phyloP scores from a whole-genome alignment of 1,140 invertebrate genomes.

The Brevipalpus yothersi region DNA sequence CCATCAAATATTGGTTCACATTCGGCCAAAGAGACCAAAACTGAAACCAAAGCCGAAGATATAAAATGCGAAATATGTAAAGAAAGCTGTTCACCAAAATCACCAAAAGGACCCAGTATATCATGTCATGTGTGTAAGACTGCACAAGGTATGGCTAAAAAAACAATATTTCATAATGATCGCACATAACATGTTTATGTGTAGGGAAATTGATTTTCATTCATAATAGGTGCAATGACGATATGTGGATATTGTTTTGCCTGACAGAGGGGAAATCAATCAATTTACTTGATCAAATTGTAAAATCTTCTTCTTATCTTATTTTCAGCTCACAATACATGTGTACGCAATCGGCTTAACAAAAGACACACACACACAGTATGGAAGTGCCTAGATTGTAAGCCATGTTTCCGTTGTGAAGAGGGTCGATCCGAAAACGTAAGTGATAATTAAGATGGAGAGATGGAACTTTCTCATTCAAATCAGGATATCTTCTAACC shows the following conservation, averaged over 20 bases:
- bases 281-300: too few species aligned
- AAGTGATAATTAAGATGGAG: neutral
- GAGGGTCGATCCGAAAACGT: neutral
- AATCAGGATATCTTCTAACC: too few species aligned
- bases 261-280: too few species aligned
- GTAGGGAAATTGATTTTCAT: too few species aligned
- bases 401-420: neutral
- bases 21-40: neutral
- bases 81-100: neutral
- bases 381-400: neutral
- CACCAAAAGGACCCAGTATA: neutral
- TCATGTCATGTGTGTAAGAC: neutral
- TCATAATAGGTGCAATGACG: too few species aligned
- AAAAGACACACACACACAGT: neutral
- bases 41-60: conserved; percentile 1
- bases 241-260: too few species aligned
- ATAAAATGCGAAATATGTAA: conserved; percentile 2
- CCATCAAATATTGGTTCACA: conserved; percentile 2
- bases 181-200: too few species aligned
- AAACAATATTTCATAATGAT: too few species aligned
- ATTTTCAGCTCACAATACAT: neutral
- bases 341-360: neutral
- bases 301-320: too few species aligned
- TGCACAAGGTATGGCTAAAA: neutral
- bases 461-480: too few species aligned